phyloP scores from a whole-genome alignment of 2,888 invertebrate species.

The Agrotis exclamationis region DNA sequence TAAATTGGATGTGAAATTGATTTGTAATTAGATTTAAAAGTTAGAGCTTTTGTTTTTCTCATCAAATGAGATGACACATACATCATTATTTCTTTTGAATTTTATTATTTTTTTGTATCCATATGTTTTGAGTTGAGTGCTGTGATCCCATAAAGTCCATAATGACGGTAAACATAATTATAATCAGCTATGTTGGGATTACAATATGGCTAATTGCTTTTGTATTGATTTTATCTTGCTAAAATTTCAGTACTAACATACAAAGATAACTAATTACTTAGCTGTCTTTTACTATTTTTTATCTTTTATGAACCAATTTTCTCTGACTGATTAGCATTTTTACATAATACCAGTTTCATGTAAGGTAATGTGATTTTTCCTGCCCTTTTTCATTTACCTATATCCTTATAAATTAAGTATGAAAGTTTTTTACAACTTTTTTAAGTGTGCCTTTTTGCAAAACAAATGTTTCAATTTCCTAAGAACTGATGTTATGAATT shows the following conservation, averaged over 20 bases:
- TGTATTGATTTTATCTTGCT: slow-evolving; percentile 41
- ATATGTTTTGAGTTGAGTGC: slow-evolving; percentile 20
- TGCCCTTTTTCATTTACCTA: neutral
- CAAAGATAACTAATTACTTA: slow-evolving; percentile 33
- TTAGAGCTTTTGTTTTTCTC: slow-evolving; percentile 26
- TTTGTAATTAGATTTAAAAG: slow-evolving; percentile 19
- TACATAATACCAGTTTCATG: neutral
- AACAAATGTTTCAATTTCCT: neutral
- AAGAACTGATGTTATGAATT: neutral
- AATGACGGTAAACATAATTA: slow-evolving; percentile 9
- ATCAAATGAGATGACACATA: neutral
- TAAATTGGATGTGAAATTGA: neutral
- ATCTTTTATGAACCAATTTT: slow-evolving; percentile 1
- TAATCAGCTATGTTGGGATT: slow-evolving; percentile 17
- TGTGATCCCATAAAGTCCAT: neutral
- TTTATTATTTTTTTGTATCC: neutral
- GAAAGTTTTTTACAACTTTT: neutral
- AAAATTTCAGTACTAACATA: slow-evolving; percentile 3
- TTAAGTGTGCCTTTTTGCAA: neutral
- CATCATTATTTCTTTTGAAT: neutral
- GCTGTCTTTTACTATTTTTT: slow-evolving; percentile 5
- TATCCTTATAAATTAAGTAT: neutral
- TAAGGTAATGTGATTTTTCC: neutral
- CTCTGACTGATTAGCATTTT: neutral
- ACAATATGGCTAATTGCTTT: slow-evolving; percentile 44